phyloP scores from a whole-genome alignment of 2,797 vertebrate species.

The Anniella stebbinsi region DNA sequence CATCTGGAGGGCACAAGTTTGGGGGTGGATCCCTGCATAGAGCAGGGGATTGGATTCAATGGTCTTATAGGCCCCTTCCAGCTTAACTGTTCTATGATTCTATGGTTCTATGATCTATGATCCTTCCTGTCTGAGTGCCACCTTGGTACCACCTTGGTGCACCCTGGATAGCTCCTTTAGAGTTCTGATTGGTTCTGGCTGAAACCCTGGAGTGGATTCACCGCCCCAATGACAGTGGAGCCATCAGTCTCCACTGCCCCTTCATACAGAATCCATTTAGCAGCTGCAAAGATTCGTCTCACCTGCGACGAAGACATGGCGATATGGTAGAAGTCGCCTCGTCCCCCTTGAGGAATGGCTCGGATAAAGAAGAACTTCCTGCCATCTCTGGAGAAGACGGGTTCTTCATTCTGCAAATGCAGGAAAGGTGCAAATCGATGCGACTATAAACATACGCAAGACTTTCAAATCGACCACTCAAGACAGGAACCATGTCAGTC shows the following conservation, averaged over 20 bases:
- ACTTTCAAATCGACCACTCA: not conserved
- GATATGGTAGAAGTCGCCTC: constrained; percentile 96
- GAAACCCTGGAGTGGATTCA: no score
- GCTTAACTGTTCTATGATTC: no score
- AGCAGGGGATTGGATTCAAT: no score
- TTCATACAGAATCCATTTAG: not conserved
- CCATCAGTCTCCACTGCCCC: no score
- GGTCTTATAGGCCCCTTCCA: no score
- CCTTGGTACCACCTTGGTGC: no score
- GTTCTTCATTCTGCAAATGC: constrained; percentile 89
- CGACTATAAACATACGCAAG: not conserved
- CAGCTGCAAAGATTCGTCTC: not conserved
- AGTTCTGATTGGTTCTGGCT: no score
- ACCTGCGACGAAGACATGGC: constrained; percentile 94
- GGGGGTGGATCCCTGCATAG: no score
- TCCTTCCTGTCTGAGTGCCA: not conserved
- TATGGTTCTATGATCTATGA: not conserved
- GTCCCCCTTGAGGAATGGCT: constrained; percentile 93
- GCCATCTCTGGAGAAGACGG: constrained; percentile 92
- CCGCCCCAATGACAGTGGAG: no score
- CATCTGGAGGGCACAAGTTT: no score
- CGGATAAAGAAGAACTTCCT: constrained; percentile 94
- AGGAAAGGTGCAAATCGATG: not conserved
- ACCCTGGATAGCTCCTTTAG: no score
- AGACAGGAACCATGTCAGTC: not conserved